Evolutionary conservation across 2,797 vertebrate genomes (phyloP), one percentile per base, ranked within the genome.

Genomic region (Catamblyrhynchus diadema): DNA sequence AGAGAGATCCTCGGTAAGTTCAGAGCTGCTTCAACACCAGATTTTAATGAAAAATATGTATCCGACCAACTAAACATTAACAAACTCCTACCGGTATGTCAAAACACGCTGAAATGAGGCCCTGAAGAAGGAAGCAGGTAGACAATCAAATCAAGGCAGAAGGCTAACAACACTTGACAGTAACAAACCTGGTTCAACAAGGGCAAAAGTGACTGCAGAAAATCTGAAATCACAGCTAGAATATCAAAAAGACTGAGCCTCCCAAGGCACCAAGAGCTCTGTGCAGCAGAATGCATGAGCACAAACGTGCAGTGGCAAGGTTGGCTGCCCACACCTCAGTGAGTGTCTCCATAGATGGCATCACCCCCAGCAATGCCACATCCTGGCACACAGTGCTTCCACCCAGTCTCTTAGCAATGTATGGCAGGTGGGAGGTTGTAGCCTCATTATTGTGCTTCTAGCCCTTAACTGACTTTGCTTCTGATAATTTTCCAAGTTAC

Each of bases 1-100:
- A 32, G 19, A 77, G 28, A 93, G 71, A 16, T 57, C 32, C 42
- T 88, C 37, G n/a, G 61, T 39, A 71, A 79, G 88, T 81, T 92
- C 50, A 81, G 66, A 72, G 37, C 18, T 61, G 12, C n/a, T 92
- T 86, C 45, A 78, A 57, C 24, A 78, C 6, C 14, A 45, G 9
- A 62, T 56, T 70, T 88, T 73, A 80, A 77, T 62, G 69, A 66
- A 81, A 93, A 21, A 69, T 65, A 9, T 3, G 0, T 62, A 71
- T 50, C 54, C 75, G 47, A 48, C 19, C 47, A 65, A 44, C 25
- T n/a, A 60, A 61, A 54, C 17, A 9, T 57, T 90, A 85, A 61
- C 4, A n/a, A 73, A 60, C 51, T 73, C 20, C 56, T 82, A 21
- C 20, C 28, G 7, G 5, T 44, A 32, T 41, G 30, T 51, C 44